Conservation (phyloP, 2,888 invertebrate genomes). For the Alloscopus bannaensis region DNA sequence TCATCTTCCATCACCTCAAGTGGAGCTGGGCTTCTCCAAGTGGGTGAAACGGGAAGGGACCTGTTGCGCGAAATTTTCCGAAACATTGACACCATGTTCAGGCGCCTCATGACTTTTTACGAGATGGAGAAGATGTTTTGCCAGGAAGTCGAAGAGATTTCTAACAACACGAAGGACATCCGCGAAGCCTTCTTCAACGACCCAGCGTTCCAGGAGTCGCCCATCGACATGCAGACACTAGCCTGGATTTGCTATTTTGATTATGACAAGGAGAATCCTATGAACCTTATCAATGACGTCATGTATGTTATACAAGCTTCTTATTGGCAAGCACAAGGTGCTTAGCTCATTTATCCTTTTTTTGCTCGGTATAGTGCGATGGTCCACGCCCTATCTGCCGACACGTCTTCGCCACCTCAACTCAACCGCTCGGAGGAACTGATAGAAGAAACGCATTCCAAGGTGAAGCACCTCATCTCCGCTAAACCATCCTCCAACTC, state of each 20-base stretch:
- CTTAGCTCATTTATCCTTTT: too few relatives aligned
- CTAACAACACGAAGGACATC: constrained; percentile 36
- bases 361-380: constrained; percentile 41
- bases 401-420: constrained; percentile 26
- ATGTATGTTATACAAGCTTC: constrained; percentile 12
- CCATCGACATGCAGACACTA: constrained; percentile 35
- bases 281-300: constrained; percentile 49
- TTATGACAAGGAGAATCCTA: constrained; percentile 39
- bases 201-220: constrained; percentile 15
- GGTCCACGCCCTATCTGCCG: constrained; percentile 43
- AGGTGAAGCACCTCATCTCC: constrained; percentile 33
- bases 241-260: constrained; percentile 59
- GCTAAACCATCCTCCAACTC: constrained; percentile 2
- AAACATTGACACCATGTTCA: constrained; percentile 47
- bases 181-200: constrained; percentile 53
- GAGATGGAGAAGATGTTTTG: constrained; percentile 56
- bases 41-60: constrained; percentile 26
- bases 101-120: constrained; percentile 52
- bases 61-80: constrained; percentile 46
- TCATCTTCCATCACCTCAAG: constrained; percentile 12
- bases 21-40: too few relatives aligned
- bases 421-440: constrained; percentile 49
- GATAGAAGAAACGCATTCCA: constrained; percentile 52
- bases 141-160: constrained; percentile 60
- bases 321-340: too few relatives aligned